A percentile compares a stretch with the other conserved stretches of the same genome.
These are phyloP conservation scores for Eulemur rufifrons DNA, from an alignment of 2,113 vertebrate species.

Conservation along the genomic window DNA sequence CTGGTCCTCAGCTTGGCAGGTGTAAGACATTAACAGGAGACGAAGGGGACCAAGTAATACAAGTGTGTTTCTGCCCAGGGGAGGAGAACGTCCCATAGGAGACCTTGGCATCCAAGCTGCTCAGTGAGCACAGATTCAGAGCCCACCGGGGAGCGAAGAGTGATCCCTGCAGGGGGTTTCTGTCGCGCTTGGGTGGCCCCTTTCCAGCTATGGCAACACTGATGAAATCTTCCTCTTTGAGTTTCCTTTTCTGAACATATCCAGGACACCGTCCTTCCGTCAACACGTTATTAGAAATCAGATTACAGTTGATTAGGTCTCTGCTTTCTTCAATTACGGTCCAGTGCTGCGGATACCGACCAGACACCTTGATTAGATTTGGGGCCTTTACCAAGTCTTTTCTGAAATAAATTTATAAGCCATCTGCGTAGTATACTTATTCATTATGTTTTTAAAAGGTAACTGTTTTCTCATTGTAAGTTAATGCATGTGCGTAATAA, in stretches of 20 bases:
- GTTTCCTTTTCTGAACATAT: not conserved
- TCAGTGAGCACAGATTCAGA: not conserved
- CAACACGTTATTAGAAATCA: conserved; percentile 24
- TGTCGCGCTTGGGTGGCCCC: not conserved
- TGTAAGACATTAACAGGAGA: not conserved
- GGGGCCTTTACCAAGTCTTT: not conserved
- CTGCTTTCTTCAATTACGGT: not conserved
- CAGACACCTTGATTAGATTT: conserved; percentile 7
- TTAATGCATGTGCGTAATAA: not conserved
- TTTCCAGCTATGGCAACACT: not conserved
- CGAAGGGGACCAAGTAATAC: not conserved
- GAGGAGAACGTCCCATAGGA: not conserved
- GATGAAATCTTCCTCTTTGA: not conserved
- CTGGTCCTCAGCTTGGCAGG: not conserved
- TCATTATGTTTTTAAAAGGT: not conserved
- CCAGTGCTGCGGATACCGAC: not conserved
- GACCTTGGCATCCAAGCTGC: not conserved
- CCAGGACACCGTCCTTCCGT: not conserved
- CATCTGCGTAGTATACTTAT: not conserved
- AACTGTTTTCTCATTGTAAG: not conserved
- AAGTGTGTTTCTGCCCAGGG: rapidly evolving
- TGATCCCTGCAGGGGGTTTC: not conserved
- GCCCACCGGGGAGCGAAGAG: not conserved
- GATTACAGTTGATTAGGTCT: not conserved
- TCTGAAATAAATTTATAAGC: not conserved